These are phyloP conservation scores for Hypercompe scribonia DNA, from an alignment of 2,888 invertebrate genomes.

Conservation along the genomic window DNA sequence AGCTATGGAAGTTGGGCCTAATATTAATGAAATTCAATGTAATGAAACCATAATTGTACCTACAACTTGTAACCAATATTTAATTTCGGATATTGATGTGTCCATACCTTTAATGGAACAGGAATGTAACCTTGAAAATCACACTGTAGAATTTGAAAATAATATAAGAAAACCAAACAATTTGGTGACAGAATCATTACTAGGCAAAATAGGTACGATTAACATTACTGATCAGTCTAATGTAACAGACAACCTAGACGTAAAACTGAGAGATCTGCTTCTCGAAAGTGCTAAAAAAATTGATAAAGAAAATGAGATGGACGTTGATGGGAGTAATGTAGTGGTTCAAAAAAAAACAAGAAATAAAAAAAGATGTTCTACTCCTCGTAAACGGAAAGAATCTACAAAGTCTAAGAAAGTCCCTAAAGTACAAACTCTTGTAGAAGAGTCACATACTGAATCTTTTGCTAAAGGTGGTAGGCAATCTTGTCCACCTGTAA, in stretches of 20 bases:
- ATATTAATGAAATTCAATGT: constrained; percentile 59
- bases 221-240: constrained; percentile 61
- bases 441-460: constrained; percentile 72
- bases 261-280: constrained; percentile 67
- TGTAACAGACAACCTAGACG: constrained; percentile 68
- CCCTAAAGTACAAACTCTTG: constrained; percentile 55
- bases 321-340: constrained; percentile 41
- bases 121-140: constrained; percentile 60
- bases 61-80: constrained; percentile 56
- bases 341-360: constrained; percentile 45
- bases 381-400: constrained; percentile 64
- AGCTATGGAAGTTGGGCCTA: constrained; percentile 50
- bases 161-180: constrained; percentile 34
- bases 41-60: constrained; percentile 37
- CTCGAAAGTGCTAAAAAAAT: constrained; percentile 77
- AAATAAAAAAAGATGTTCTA: constrained; percentile 67
- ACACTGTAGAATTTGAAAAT: constrained; percentile 32
- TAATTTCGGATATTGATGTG: constrained; percentile 64
- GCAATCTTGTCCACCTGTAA: constrained; percentile 69
- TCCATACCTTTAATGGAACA: constrained; percentile 75
- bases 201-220: constrained; percentile 62
- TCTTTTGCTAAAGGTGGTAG: constrained; percentile 62
- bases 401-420: constrained; percentile 48
- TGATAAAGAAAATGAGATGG: constrained; percentile 40
- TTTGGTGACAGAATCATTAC: constrained; percentile 60